Percentiles rank a stretch among this genome's conserved stretches.
Evolutionary conservation across 1,140 invertebrate genomes (phyloP).

Genomic region (Linepithema humile): DNA sequence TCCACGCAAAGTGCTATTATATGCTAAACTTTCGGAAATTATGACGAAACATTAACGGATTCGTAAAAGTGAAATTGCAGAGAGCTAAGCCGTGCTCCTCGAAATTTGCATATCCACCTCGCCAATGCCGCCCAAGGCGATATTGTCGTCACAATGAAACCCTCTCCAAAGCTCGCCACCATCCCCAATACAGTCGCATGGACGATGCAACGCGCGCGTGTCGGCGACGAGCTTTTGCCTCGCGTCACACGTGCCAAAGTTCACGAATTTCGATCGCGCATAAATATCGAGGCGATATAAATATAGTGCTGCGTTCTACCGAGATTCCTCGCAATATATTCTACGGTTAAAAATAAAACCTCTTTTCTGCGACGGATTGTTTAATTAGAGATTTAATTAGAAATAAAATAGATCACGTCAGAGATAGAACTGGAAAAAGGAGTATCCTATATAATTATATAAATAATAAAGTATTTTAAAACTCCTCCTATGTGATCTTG

Average conservation of each 20-base stretch:
- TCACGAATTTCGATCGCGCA: constrained; percentile 72
- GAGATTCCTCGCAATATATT: constrained; percentile 46
- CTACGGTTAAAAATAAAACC: constrained; percentile 37
- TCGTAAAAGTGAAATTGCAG: constrained; percentile 64
- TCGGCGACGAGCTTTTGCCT: constrained; percentile 70
- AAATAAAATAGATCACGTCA: neutral
- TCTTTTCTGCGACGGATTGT: neutral
- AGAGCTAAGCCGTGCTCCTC: constrained; percentile 61
- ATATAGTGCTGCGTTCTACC: constrained; percentile 36
- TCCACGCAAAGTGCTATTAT: neutral
- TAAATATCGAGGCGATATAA: constrained; percentile 63
- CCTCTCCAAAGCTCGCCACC: constrained; percentile 67
- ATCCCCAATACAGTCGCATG: constrained; percentile 64
- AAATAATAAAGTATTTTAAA: constrained; percentile 1
- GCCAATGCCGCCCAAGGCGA: constrained; percentile 80
- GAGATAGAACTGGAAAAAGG: constrained; percentile 5
- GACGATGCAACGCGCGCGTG: constrained; percentile 68
- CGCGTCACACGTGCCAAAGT: constrained; percentile 69
- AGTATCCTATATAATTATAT: neutral
- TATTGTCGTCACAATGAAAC: constrained; percentile 82
- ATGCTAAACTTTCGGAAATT: neutral
- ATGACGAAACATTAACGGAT: constrained; percentile 47
- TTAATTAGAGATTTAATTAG: constrained; percentile 25
- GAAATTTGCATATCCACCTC: constrained; percentile 76
- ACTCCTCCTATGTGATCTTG: neutral